phyloP scores from a whole-genome alignment of 2,888 invertebrate species.

The Lasiommata megera region DNA sequence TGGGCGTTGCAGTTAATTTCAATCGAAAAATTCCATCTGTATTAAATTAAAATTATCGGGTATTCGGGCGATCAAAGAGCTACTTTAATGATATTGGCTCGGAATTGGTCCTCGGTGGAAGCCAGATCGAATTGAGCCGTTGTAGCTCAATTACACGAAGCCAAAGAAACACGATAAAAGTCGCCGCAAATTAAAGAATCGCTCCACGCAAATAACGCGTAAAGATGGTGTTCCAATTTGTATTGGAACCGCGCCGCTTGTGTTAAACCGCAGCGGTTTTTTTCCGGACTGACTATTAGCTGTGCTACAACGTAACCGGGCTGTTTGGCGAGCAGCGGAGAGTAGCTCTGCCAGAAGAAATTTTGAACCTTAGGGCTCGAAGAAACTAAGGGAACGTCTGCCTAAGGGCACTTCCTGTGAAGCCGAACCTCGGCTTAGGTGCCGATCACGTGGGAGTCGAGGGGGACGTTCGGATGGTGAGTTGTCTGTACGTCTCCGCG shows the following conservation, averaged over 20 bases:
- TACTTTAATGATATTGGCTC: conserved; percentile 58
- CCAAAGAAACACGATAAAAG: conserved; percentile 67
- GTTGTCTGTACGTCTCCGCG: too few relatives aligned
- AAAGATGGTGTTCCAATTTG: conserved; percentile 23
- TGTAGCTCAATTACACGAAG: conserved; percentile 70
- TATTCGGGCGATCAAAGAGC: conserved; percentile 64
- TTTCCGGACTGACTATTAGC: too few relatives aligned
- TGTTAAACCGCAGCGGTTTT: neutral
- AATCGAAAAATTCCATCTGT: conserved; percentile 50
- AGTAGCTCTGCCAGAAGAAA: too few relatives aligned
- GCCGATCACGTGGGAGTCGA: too few relatives aligned
- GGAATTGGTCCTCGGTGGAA: conserved; percentile 66
- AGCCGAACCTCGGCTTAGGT: too few relatives aligned
- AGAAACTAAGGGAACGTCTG: too few relatives aligned
- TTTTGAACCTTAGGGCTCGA: too few relatives aligned
- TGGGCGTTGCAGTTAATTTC: conserved; percentile 39
- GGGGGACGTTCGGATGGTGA: too few relatives aligned
- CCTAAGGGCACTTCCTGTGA: too few relatives aligned
- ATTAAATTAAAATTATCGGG: conserved; percentile 64
- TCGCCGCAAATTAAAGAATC: conserved; percentile 75
- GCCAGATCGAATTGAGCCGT: conserved; percentile 47
- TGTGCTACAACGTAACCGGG: too few relatives aligned
- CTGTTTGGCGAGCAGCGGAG: too few relatives aligned
- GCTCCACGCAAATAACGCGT: conserved; percentile 49
- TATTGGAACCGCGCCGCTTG: neutral